Evolutionary conservation across 2,888 invertebrate species (phyloP).

Genomic region (Masnerella sp.): DNA sequence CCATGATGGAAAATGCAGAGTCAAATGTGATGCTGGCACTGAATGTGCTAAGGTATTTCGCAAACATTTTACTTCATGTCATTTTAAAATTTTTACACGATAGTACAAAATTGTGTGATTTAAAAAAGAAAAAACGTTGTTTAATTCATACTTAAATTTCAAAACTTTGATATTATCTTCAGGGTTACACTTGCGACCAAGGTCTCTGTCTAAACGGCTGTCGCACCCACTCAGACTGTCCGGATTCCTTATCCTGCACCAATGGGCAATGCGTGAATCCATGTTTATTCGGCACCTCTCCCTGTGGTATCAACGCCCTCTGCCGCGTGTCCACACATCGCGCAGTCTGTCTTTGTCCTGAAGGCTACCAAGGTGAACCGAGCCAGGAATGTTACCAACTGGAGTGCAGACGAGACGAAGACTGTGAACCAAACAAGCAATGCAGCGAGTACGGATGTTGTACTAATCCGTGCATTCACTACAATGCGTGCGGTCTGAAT

Average conservation of each 20-base stretch:
- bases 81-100: too few relatives aligned
- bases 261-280: constrained; percentile 85
- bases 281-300: constrained; percentile 81
- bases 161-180: constrained; percentile 71
- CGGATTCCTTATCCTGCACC: constrained; percentile 86
- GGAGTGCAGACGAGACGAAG: constrained; percentile 86
- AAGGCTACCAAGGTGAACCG: constrained; percentile 90
- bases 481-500: constrained; percentile 88
- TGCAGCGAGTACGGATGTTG: constrained; percentile 86
- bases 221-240: constrained; percentile 87
- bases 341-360: constrained; percentile 91
- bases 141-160: constrained; percentile 4
- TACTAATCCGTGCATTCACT: constrained; percentile 88
- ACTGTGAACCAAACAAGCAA: constrained; percentile 87
- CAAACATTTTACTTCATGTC: too few relatives aligned
- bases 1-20: constrained; percentile 84
- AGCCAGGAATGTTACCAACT: constrained; percentile 85
- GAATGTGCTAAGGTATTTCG: constrained; percentile 81
- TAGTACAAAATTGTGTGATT: too few relatives aligned
- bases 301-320: constrained; percentile 89
- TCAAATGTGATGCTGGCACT: constrained; percentile 83
- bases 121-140: not conserved
- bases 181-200: constrained; percentile 87
- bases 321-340: constrained; percentile 89
- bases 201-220: constrained; percentile 90